phyloP scores from a whole-genome alignment of 2,888 invertebrate genomes.

The Trichacis sp. region DNA sequence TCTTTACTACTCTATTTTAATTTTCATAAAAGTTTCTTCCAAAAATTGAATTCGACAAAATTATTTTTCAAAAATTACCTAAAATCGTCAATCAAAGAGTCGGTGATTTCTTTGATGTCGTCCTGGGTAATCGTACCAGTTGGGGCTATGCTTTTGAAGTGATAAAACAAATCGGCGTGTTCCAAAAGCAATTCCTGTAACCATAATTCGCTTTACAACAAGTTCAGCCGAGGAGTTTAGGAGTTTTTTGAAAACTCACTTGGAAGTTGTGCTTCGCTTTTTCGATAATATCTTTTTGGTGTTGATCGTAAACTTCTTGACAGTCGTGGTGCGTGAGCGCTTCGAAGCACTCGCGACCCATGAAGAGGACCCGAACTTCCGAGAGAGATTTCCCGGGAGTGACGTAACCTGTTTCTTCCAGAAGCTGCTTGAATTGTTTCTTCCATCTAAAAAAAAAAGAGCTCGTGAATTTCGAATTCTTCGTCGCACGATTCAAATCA shows the following conservation, averaged over 20 bases:
- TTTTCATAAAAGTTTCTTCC: no score
- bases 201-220: constrained; percentile 12
- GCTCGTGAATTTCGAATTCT: constrained; percentile 6
- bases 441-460: constrained; percentile 79
- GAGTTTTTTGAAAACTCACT: no score
- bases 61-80: no score
- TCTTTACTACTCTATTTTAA: no score
- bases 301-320: constrained; percentile 92
- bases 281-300: constrained; percentile 90
- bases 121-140: constrained; percentile 93
- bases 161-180: constrained; percentile 92
- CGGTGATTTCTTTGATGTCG: constrained; percentile 93
- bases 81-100: constrained; percentile 91
- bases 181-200: constrained; percentile 87
- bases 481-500: no score
- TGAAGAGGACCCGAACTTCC: constrained; percentile 90
- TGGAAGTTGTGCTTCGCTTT: constrained; percentile 92
- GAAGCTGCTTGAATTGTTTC: constrained; percentile 91
- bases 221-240: no score
- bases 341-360: constrained; percentile 95
- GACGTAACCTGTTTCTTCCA: constrained; percentile 94
- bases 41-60: no score
- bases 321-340: constrained; percentile 90
- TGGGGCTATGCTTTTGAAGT: constrained; percentile 90
- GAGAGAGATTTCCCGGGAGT: constrained; percentile 94